Conservation (phyloP, 37 sponge, comb jelly and placozoan genomes). For the Chondrosia reniformis region DNA sequence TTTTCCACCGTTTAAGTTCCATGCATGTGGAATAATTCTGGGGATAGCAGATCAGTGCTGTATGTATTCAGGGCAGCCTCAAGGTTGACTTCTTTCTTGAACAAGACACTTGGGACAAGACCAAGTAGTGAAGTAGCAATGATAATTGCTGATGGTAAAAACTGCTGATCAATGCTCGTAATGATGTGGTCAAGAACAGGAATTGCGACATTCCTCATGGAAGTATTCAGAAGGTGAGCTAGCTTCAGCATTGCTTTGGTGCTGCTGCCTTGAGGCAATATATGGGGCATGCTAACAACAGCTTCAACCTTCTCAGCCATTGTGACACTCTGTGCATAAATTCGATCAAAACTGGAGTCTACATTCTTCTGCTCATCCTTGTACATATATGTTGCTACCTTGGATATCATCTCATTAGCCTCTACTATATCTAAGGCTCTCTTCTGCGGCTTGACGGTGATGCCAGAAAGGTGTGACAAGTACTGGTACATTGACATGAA, state of each 20-base stretch:
- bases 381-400: slow-evolving; percentile 4
- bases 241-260: slow-evolving; percentile 38
- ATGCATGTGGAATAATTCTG: slow-evolving; percentile 21
- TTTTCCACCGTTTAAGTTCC: slow-evolving; percentile 35
- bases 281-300: slow-evolving; percentile 19
- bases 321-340: slow-evolving; percentile 28
- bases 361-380: slow-evolving; percentile 23
- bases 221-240: slow-evolving; percentile 27
- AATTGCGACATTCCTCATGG: slow-evolving; percentile 32
- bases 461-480: slow-evolving; percentile 29
- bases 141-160: not conserved
- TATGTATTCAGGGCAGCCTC: not conserved
- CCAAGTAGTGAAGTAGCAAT: slow-evolving; percentile 28
- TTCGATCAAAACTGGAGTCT: slow-evolving; percentile 20
- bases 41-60: slow-evolving; percentile 32
- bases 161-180: slow-evolving; percentile 3
- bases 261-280: slow-evolving; percentile 34
- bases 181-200: slow-evolving; percentile 46
- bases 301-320: slow-evolving; percentile 35
- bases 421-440: slow-evolving; percentile 35
- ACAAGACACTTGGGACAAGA: slow-evolving; percentile 32
- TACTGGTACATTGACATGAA: slow-evolving; percentile 18
- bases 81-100: not conserved
- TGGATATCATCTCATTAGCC: slow-evolving; percentile 23
- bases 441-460: slow-evolving; percentile 45